Evolutionary conservation across 2,888 invertebrate genomes (phyloP), one percentile per base, ranked within the genome.

Genomic region (Ichneumoninae sp.): DNA sequence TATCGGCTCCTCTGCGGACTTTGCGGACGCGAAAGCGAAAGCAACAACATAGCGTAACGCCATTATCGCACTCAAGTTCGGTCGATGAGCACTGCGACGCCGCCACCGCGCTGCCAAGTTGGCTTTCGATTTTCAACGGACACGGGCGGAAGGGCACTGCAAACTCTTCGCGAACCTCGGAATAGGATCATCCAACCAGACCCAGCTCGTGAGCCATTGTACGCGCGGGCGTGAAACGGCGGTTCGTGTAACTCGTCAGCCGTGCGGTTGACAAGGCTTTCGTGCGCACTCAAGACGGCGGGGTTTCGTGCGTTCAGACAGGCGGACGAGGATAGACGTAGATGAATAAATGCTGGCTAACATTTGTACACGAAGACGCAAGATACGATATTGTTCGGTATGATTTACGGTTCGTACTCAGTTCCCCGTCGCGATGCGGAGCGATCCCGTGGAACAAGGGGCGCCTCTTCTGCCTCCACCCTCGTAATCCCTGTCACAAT

Each of bases 201-300:
- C 66, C 71, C 52, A 81, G 73, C 77, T 69, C 26, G 73, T 26
- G 57, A 68, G 30, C 79, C 44, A 52, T 57, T 63, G 70, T 30
- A 75, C 36, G 70, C 63, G 50, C 57, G 54, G 76, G 83, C 75
- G 78, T 85, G 81, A 85, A 76, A 80, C 57, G 74, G 63, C 82
- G 73, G 83, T 83, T 83, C 63, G 81, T 83, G 81, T 83, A 75
- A 71, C 70, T 81, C 70, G 66, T 73, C 83, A 76, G 81, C 77
- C 50, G 78, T 63, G 69, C 83, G 86, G 82, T 33, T 86, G 79
- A 83, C 83, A 80, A 85, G 86, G 30, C 33, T 63, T 30, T 63
- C 30, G 26, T 30, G 60, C 33, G 50, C 36, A 66, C 75, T 75
- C 65, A 65, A 52, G 75, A 75, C 52, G 65, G 36, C 36, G 30